These are phyloP conservation scores for Heliconius erato DNA, from an alignment of 2,888 invertebrate species.

Conservation along the genomic window DNA sequence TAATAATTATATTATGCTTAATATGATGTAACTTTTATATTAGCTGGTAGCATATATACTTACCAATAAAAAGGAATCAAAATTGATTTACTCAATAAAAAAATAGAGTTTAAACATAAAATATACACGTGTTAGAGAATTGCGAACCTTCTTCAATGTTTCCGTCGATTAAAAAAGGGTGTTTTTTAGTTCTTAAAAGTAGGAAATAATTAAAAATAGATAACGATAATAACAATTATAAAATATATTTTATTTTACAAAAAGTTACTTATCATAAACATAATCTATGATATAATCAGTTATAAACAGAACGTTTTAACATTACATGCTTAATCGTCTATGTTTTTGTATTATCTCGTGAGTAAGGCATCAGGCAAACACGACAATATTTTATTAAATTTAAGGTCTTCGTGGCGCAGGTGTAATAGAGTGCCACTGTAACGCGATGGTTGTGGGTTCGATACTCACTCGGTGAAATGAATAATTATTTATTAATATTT, in stretches of 20 bases:
- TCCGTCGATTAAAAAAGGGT: neutral
- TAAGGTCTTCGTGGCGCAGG: neutral
- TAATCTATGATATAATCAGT: neutral
- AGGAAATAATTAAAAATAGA: neutral
- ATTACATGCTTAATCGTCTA: constrained; percentile 14
- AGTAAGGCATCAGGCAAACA: neutral
- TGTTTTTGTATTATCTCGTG: neutral
- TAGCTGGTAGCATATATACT: no score
- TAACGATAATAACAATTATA: neutral
- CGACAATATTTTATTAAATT: neutral
- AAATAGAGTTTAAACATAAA: no score
- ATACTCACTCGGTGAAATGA: no score
- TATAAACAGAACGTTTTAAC: neutral
- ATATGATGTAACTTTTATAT: no score
- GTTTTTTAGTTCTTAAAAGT: neutral
- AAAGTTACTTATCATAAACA: neutral
- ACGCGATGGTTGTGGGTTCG: no score
- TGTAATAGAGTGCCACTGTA: no score
- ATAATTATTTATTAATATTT: no score
- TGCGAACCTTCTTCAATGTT: neutral
- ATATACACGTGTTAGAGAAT: no score
- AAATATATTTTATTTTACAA: no score
- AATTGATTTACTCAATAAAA: no score
- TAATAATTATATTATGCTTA: no score
- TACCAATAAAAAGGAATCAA: no score